Evolutionary conservation across 2,888 invertebrate species (phyloP), one percentile per base, ranked within the genome.

Genomic region (Glyphotaelius pellucidus): DNA sequence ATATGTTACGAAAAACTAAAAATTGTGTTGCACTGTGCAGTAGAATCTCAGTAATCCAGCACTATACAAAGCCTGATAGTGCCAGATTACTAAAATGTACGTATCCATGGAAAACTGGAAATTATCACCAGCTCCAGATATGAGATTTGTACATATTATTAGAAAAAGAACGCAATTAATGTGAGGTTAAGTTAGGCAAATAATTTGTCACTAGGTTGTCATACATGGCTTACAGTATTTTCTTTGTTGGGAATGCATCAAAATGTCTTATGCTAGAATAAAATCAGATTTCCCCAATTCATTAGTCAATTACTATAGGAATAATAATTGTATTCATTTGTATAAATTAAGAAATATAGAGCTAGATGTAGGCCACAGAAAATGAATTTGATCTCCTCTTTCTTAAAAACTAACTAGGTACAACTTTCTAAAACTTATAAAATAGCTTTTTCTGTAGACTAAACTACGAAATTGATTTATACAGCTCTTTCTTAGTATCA

Each of bases 231-330:
- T 93, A 92, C 86, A 84, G 90, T 92, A 90, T 93, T 93, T 93
- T 93, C 92, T 81, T 81, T 90, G 47, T 88, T 47, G 91, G 92
- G 89, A 92, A 93, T 91, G 91, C 93, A 93, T 93, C 80, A 93
- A 93, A 92, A 92, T 87, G 93, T 93, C 93, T 93, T 93, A 93
- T 93, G 93, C 93, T 91, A 92, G 93, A 89, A 81, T 79, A 25
- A 89, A 92, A 93, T 35, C 89, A 42, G 80, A 84, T 90, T 90
- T 92, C 87, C 93, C 92, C 91, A 88, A 83, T 92, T 90, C 86
- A 86, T 92, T 92, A 93, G 93, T 93, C 93, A 93, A 93, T 93
- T 93, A 93, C 81, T 25, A 67, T 89, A 52, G 84, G 52, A 79
- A 88, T 88, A 88, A 88, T 52, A 30, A 42, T 30, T 86, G 42